Conservation (phyloP, 2,797 vertebrate genomes). For the Macroramphosus scolopax region DNA sequence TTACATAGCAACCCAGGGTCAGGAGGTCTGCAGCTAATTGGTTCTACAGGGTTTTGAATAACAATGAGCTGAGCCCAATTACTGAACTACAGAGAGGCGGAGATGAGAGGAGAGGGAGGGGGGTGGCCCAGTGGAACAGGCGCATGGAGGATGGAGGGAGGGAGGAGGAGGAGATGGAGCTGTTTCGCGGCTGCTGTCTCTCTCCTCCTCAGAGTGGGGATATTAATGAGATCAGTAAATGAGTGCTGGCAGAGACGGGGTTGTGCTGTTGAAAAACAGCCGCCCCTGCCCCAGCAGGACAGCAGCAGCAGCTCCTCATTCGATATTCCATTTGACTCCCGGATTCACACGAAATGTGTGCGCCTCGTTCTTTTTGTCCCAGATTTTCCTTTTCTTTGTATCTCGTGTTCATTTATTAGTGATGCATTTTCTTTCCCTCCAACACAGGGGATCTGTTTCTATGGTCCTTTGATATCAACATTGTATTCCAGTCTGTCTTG, state of each 20-base stretch:
- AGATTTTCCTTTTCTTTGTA: constrained; percentile 68
- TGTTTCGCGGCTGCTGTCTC: constrained; percentile 65
- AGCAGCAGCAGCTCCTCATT: constrained; percentile 74
- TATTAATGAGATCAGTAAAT: constrained; percentile 86
- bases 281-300: constrained; percentile 71
- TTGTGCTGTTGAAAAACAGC: constrained; percentile 74
- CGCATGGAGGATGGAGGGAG: constrained; percentile 55
- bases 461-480: constrained; percentile 65
- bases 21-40: constrained; percentile 84
- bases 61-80: constrained; percentile 84
- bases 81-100: constrained; percentile 71
- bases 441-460: constrained; percentile 61
- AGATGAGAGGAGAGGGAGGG: constrained; percentile 60
- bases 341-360: constrained; percentile 64
- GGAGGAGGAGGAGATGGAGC: constrained; percentile 41
- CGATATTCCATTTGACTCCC: constrained; percentile 86
- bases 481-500: constrained; percentile 58
- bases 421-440: constrained; percentile 65
- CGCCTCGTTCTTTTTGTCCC: constrained; percentile 70
- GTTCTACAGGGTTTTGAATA: constrained; percentile 83
- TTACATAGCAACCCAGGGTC: constrained; percentile 81
- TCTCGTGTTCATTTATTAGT: constrained; percentile 80
- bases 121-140: constrained; percentile 59
- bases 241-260: constrained; percentile 80
- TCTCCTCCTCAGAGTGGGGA: constrained; percentile 68